These are phyloP conservation scores for Tiliqua scincoides DNA, from an alignment of 2,113 vertebrate genomes.

Conservation along the genomic window DNA sequence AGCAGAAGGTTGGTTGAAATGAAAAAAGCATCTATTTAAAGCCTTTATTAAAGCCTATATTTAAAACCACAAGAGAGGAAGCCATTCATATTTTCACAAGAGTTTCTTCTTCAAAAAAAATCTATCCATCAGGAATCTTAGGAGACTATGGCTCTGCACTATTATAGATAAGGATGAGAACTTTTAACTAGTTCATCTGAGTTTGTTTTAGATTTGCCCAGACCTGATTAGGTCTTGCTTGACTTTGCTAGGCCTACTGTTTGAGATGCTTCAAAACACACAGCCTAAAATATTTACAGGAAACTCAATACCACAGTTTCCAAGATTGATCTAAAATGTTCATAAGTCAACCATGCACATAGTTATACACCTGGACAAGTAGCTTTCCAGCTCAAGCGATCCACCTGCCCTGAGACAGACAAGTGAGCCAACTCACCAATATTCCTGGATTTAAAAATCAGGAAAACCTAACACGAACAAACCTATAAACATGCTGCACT, in stretches of 20 bases:
- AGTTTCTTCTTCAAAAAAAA: neutral
- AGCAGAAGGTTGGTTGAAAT: too few species aligned
- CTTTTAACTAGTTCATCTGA: neutral
- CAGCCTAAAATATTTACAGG: neutral
- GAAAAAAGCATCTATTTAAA: too few species aligned
- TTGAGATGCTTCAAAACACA: neutral
- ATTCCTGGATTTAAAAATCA: neutral
- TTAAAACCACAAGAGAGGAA: too few species aligned
- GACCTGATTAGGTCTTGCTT: neutral
- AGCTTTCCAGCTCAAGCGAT: neutral
- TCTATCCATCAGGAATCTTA: neutral
- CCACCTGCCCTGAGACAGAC: too few species aligned
- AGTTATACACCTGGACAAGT: neutral
- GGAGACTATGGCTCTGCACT: neutral
- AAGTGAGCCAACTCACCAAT: neutral
- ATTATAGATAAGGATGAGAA: neutral
- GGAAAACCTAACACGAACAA: neutral
- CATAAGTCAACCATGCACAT: neutral
- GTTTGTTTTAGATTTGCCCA: neutral
- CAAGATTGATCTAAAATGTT: neutral
- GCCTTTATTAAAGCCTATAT: too few species aligned
- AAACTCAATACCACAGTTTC: neutral
- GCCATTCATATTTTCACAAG: neutral
- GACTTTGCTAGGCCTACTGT: neutral
- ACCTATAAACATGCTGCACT: constrained; percentile 63